Percentiles rank a stretch among this genome's conserved stretches.
These are phyloP conservation scores for Leptopterna dolabrata DNA, from an alignment of 2,888 invertebrate genomes.

Conservation along the genomic window DNA sequence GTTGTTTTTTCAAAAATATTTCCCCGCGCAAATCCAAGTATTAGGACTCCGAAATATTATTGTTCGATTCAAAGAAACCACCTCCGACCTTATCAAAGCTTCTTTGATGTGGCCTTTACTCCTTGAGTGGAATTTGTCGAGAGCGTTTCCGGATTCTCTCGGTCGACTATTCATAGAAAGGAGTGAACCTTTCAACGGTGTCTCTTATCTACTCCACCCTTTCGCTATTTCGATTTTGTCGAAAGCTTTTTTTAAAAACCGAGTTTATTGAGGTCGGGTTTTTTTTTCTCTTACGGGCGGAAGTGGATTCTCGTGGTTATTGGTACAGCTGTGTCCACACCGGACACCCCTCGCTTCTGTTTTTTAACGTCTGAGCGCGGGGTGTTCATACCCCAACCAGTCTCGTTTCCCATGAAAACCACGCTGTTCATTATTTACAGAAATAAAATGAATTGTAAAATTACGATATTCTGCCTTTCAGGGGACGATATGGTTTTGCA, in stretches of 20 bases:
- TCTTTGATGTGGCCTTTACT: neutral
- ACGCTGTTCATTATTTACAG: too few relatives aligned
- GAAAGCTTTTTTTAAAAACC: neutral
- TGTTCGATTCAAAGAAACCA: neutral
- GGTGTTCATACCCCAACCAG: neutral
- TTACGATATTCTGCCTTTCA: too few relatives aligned
- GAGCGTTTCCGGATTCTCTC: neutral
- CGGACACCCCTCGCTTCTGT: neutral
- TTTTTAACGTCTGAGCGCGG: neutral
- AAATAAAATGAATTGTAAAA: too few relatives aligned
- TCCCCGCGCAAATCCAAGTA: neutral
- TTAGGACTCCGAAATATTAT: neutral
- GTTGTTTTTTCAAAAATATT: too few relatives aligned
- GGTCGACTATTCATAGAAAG: neutral
- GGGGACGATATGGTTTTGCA: too few relatives aligned
- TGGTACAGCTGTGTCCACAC: constrained; percentile 18
- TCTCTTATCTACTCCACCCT: neutral
- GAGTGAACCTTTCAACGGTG: neutral
- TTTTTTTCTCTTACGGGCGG: neutral
- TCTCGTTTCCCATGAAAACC: too few relatives aligned
- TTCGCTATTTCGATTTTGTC: neutral
- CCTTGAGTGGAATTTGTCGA: neutral
- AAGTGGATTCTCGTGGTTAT: constrained; percentile 15
- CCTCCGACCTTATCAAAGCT: neutral
- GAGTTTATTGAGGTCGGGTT: neutral